phyloP scores from a whole-genome alignment of 2,888 invertebrate species.

The Nomada fucata region DNA sequence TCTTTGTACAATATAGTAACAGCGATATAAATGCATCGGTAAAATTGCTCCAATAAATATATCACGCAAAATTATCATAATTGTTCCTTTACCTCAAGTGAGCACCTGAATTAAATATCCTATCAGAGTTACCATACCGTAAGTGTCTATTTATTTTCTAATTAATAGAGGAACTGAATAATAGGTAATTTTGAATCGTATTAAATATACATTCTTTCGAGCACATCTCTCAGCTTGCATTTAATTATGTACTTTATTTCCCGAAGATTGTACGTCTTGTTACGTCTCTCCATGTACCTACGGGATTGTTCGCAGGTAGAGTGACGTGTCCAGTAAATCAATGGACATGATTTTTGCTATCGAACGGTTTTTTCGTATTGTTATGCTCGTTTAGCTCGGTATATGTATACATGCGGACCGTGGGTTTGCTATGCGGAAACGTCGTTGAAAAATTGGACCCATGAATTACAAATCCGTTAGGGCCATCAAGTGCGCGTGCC shows the following conservation, averaged over 20 bases:
- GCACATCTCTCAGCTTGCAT: not conserved
- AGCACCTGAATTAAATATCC: too few relatives aligned
- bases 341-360: not conserved
- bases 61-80: not conserved
- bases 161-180: too few relatives aligned
- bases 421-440: conserved; percentile 24
- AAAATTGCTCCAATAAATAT: not conserved
- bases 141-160: too few relatives aligned
- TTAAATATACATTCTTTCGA: too few relatives aligned
- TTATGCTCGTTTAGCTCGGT: conserved; percentile 5
- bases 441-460: conserved; percentile 27
- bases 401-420: not conserved
- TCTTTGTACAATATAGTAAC: not conserved
- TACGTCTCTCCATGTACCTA: too few relatives aligned
- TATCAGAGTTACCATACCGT: too few relatives aligned
- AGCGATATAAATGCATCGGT: not conserved
- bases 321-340: conserved; percentile 5
- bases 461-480: conserved; percentile 34
- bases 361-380: not conserved
- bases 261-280: too few relatives aligned
- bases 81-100: not conserved
- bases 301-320: not conserved
- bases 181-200: too few relatives aligned
- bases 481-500: conserved; percentile 30
- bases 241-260: not conserved